Base-by-base conservation (phyloP, 2,888 invertebrate species). In the Tenthredo distinguenda region DNA sequence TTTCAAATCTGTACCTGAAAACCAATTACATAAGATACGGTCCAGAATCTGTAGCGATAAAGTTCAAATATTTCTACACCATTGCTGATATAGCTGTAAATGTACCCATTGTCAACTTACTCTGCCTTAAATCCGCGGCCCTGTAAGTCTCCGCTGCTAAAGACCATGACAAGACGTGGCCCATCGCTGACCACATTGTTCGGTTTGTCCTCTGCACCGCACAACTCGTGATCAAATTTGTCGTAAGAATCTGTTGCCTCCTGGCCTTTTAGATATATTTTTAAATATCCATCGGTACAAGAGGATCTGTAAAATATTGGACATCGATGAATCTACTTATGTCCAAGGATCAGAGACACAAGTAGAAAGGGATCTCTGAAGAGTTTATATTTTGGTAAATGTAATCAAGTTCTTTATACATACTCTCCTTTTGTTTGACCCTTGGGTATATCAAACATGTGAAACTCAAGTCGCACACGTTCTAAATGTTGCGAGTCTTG, bases 401-500 rank as follows among this genome's bases (percentile, higher is more conserved):
- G 50, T 65, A 79, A 87, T 62, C 71, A 71, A 34, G 55, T 84
- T 82, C 21, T 31, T 68, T 7, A 83, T 87, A 96, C 97, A 96
- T 94, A 98, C 98, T 97, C 98, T 94, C 97, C 96, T 86, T 94
- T 94, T 90, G 96, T 96, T 88, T 96, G 96, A 89, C 96, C 96
- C 94, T 97, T 97, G 83, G 98, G 98, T 94, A 99, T 98, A 93
- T 97, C 97, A 95, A 99, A 98, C 93, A 96, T 96, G 88, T 96
- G 95, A 94, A 99, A 99, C 92, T 97, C 97, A 90, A 99, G 95
- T 89, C 97, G 96, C 87, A 99, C 99, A 92, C 99, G 96, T 94
- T 99, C 99, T 93, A 99, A 96, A 94, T 99, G 97, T 94, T 99
- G 98, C 88, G 97, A 96, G 95, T 99, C 99, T 95, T 99, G 98